Evolutionary conservation across 2,888 invertebrate genomes (phyloP), one percentile per base, ranked within the genome.

Genomic region (Gerosis bhagava): DNA sequence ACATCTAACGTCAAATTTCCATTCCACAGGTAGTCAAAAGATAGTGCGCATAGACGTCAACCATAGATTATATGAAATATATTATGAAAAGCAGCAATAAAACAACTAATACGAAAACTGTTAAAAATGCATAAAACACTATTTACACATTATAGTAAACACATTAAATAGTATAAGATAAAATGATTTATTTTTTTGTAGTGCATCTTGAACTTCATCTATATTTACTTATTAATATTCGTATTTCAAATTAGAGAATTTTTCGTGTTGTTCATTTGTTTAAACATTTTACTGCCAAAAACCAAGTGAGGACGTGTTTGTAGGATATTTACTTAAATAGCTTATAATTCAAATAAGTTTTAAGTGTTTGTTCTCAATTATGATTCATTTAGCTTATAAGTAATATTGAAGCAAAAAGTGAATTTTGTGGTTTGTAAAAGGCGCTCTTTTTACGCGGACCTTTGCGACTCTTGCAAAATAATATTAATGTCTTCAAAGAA

Each of bases 401-500:
- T 19, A 41, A 54, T 62, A 63, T 61, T 62, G 54, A 62, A 56
- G 60, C 59, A 57, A 63, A 70, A 68, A 19, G 19, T 67, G 60
- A 61, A 65, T 45, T 57, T 61, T 59, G 51, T 41, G 50, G 10
- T 55, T 60, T 57, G 51, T 62, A 67, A 73, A 69, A 71, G 66
- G 42, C 67, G 63, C 71, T 59, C 51, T 59, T 56, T n/a, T n/a
- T n/a, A n/a, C n/a, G 70, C 70, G 67, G 62, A 68, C 70, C 67
- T 68, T 63, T 60, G 47, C 34, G 34, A 34, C 34, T 10, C 16
- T 32, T 15, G 22, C 26, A 17, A 19, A 42, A 19, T 34, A 32
- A 34, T 26, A 70, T 77, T 76, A 75, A 78, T 78, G 77, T 74
- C 65, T 77, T 70, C 76, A 63, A 73, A 71, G 65, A 53, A 67